Evolutionary conservation across 2,888 invertebrate species (phyloP).

Genomic region (Megamerina dolium): DNA sequence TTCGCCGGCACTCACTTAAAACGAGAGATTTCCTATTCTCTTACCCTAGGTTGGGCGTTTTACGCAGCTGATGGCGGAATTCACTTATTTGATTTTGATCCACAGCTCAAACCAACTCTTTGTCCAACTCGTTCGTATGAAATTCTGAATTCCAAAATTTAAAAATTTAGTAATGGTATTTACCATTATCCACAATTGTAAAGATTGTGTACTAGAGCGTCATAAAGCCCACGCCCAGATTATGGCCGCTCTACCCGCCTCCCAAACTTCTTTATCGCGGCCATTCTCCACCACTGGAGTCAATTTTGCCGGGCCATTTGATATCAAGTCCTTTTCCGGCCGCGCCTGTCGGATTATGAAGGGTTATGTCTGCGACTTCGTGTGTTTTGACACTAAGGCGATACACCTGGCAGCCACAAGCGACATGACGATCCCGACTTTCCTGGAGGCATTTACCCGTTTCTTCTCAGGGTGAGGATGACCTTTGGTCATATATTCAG

Average conservation of each 20-base stretch:
- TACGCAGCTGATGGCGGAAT: background rate
- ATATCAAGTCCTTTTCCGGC: too few relatives aligned
- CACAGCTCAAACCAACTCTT: too few relatives aligned
- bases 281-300: slow-evolving; percentile 9
- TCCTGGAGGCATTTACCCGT: slow-evolving; percentile 14
- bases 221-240: background rate
- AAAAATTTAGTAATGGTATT: too few relatives aligned
- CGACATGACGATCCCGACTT: slow-evolving; percentile 11
- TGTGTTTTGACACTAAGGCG: slow-evolving; percentile 8
- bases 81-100: slow-evolving; percentile 1
- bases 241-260: slow-evolving; percentile 7
- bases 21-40: slow-evolving; percentile 9
- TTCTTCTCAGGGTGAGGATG: too few relatives aligned
- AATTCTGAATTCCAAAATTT: too few relatives aligned
- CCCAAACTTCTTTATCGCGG: background rate
- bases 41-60: slow-evolving; percentile 3
- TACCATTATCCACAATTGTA: too few relatives aligned
- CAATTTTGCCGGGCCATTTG: slow-evolving; percentile 11
- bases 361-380: slow-evolving; percentile 6
- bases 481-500: too few relatives aligned
- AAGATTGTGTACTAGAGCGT: slow-evolving; percentile 1
- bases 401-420: slow-evolving; percentile 7
- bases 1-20: slow-evolving; percentile 2
- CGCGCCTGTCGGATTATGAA: slow-evolving; percentile 2
- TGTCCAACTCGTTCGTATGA: too few relatives aligned